Conservation (phyloP, 2,113 vertebrate genomes). For the Rousettus leschenaultii region DNA sequence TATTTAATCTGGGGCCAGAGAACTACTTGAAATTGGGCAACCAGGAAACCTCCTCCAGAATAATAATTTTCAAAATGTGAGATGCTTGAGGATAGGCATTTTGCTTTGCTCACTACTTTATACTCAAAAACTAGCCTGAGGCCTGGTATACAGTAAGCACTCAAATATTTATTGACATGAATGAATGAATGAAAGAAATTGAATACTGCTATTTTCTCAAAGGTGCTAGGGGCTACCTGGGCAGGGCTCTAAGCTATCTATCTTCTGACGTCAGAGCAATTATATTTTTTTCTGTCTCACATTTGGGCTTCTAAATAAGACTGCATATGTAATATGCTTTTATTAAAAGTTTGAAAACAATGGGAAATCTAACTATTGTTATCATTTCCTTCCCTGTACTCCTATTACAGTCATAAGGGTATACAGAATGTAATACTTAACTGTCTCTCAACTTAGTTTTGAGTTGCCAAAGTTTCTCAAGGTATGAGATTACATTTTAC, state of each 20-base stretch:
- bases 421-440: neutral
- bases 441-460: neutral
- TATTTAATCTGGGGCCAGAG: neutral
- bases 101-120: slow-evolving; percentile 1
- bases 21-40: neutral
- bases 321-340: neutral
- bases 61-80: slow-evolving; percentile 1
- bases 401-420: neutral
- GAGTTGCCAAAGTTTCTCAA: neutral
- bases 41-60: neutral
- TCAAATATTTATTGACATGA: neutral
- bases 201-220: neutral
- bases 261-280: neutral
- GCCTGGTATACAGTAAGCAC: neutral
- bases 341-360: neutral
- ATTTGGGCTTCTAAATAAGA: neutral
- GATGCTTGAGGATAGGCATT: neutral
- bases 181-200: neutral
- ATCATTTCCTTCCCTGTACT: neutral
- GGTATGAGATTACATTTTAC: neutral
- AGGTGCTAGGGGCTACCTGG: neutral
- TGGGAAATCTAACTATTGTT: neutral
- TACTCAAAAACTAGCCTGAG: neutral
- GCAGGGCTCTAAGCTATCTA: neutral
- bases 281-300: neutral